Evolutionary conservation across 2,888 invertebrate species (phyloP), one percentile per base, ranked within the genome.

Genomic region (Uropetala carovei): DNA sequence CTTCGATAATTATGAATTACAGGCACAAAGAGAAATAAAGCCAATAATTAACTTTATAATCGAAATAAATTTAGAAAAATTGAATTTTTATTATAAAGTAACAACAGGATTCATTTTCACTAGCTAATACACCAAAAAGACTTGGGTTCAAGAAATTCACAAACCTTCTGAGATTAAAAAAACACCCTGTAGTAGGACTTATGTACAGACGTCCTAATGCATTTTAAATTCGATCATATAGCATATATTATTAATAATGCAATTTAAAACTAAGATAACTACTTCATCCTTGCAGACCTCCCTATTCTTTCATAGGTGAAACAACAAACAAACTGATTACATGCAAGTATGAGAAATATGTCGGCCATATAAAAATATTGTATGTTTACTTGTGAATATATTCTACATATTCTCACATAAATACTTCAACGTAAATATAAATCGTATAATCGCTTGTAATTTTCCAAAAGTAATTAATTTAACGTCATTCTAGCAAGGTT

Each of bases 301-400:
- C 27, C 89, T 89, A 89, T 68, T 30, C 43, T n/a, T 89, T 56
- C 89, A 64, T 89, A 89, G 89, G n/a, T 56, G 64, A 89, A 89
- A 89, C 89, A 89, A 89, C 64, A 89, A 64, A 89, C 89, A 64
- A 60, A n/a, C 89, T 43, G 8, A 60, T 89, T 64, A 64, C 64
- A 18, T n/a, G 43, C 16, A 7, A 64, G 89, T 89, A 89, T 89
- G 89, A 89, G 64, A 89, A 89, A 60, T 89, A 43, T 68, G 43
- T n/a, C 11, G 16, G 56, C 0, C 89, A 89, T n/a, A 56, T 86
- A 18, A 58, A 16, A 59, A 18, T 14, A 60, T 27, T 59, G 27
- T 30, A 0, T 30, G 16, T 75, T 27, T 14, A 27, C 75, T 75
- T 75, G 1, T 22, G 13, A 9, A 43, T 43, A 43, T 43, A 43